Evolutionary conservation across 2,888 invertebrate genomes (phyloP), one percentile per base, ranked within the genome.

Genomic region (Protophormia terraenovae): DNA sequence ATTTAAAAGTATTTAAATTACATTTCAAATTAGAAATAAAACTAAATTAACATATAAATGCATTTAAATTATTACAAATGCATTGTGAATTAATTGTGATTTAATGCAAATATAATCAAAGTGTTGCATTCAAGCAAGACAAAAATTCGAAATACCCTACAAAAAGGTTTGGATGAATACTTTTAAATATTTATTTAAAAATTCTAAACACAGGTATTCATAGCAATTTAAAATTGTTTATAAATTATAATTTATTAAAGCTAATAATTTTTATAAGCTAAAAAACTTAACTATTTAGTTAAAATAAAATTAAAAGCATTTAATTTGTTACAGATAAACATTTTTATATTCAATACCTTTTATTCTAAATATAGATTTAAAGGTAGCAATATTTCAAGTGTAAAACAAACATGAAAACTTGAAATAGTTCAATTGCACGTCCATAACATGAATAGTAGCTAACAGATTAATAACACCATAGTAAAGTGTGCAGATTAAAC

Each of bases 51-150:
- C 62, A 64, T 71, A 71, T 62, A 76, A 82, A 76, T 64, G 64
- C 62, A 71, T 76, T 76, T 64, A 55, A 82, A 82, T 76, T 55
- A 76, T 82, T 64, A 75, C 16, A 55, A 64, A 60, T 71, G 32
- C 24, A 50, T 78, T 69, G 16, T 58, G 27, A 67, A 55, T 71
- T 82, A 71, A 76, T 76, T 77, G 71, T 27, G 27, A 64, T 64
- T 82, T 47, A 71, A 77, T 76, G 76, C 69, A 71, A 64, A 77
- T 50, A 1, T 24, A 27, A 35, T 19, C 27, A 45, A 41, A 19
- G 16, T n/a, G 3, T 41, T 41, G 4, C 14, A 12, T 6, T n/a
- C n/a, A 41, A n/a, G 41, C 41, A n/a, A 41, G 6, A 41, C 3
- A 3, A n/a, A n/a, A 41, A 41, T 41, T n/a, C n/a, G 5, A n/a